These are phyloP conservation scores for Drosophila equinoxialis DNA, from an alignment of 1,140 invertebrate species.

Conservation along the genomic window DNA sequence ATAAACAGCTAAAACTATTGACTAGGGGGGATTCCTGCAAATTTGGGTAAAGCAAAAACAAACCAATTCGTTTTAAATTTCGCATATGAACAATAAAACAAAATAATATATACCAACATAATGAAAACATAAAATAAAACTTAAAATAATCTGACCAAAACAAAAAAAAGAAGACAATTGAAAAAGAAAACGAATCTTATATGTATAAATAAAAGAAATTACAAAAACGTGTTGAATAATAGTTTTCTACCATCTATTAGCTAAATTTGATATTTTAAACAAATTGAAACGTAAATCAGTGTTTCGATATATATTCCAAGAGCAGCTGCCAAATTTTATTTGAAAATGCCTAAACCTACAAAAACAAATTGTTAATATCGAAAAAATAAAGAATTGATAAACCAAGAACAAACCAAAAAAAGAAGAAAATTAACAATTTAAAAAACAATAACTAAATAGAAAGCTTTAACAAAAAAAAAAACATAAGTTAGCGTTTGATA, in stretches of 20 bases:
- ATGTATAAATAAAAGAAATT: constrained; percentile 27
- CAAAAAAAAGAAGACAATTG: constrained; percentile 5
- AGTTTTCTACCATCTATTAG: constrained; percentile 49
- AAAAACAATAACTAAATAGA: constrained; percentile 73
- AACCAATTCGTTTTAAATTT: constrained; percentile 43
- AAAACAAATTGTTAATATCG: constrained; percentile 26
- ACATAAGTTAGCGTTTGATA: constrained; percentile 77
- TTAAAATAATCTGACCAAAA: constrained; percentile 28
- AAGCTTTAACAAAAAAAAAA: constrained; percentile 63
- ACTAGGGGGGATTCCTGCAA: background rate
- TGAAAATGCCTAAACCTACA: constrained; percentile 23
- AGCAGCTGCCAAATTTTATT: constrained; percentile 69
- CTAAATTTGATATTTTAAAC: constrained; percentile 49
- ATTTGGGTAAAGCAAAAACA: background rate
- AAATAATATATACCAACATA: background rate
- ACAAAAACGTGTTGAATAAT: constrained; percentile 27
- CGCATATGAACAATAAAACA: constrained; percentile 27
- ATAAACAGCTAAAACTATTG: background rate
- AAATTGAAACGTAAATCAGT: constrained; percentile 22
- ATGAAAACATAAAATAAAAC: background rate
- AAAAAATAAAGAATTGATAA: constrained; percentile 47
- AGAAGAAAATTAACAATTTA: background rate
- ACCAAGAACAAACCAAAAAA: constrained; percentile 14
- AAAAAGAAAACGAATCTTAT: constrained; percentile 4
- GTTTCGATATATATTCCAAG: constrained; percentile 49